Evolutionary conservation across 2,888 invertebrate species (phyloP).

Genomic region (Amphipoea oculea): DNA sequence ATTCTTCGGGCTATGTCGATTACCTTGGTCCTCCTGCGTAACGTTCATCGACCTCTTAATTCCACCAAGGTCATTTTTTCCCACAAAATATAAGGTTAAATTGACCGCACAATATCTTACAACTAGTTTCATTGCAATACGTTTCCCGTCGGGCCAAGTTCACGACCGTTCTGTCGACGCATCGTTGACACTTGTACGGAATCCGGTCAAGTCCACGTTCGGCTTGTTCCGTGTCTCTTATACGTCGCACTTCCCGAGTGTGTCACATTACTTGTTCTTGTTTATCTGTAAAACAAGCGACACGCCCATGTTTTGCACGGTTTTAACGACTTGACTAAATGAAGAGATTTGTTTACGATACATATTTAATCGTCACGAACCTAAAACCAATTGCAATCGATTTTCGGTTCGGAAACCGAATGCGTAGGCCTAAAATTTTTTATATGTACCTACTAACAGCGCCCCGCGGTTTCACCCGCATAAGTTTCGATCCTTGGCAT

Average conservation of each 20-base stretch:
- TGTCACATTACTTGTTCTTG: not conserved
- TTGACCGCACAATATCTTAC: not conserved
- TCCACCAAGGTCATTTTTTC: not conserved
- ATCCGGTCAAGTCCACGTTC: slow-evolving; percentile 65
- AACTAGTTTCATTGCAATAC: slow-evolving; percentile 2
- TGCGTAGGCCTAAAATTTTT: no score
- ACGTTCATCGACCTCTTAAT: not conserved
- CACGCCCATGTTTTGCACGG: not conserved
- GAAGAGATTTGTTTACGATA: not conserved
- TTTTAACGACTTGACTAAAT: not conserved
- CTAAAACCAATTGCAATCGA: no score
- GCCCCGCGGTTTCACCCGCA: no score
- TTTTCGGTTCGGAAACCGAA: no score
- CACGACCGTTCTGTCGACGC: slow-evolving; percentile 49
- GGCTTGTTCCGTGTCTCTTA: slow-evolving; percentile 48
- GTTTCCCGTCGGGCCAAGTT: slow-evolving; percentile 39
- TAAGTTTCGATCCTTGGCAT: no score
- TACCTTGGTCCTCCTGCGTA: not conserved
- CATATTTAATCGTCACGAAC: no score
- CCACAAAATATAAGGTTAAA: not conserved
- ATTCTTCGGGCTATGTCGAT: not conserved
- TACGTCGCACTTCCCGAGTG: slow-evolving; percentile 8
- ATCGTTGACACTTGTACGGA: slow-evolving; percentile 64
- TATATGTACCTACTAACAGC: no score
- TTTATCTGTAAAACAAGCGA: not conserved